Percentiles rank a stretch among this genome's conserved stretches.
Evolutionary conservation across 1,140 invertebrate species (phyloP).

Genomic region (Zaprionus taronus): DNA sequence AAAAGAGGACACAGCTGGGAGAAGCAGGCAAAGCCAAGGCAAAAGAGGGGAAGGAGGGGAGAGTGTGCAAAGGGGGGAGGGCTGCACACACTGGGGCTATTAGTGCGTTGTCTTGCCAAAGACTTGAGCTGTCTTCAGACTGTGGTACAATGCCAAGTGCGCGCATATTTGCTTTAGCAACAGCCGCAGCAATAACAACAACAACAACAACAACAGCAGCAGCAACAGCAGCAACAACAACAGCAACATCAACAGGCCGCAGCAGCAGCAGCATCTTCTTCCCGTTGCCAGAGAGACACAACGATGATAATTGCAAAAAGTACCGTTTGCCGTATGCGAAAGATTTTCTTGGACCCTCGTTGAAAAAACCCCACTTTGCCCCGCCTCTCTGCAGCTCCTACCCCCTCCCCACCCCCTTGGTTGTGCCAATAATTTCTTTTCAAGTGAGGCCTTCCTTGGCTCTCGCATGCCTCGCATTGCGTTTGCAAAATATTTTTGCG

Average conservation of each 20-base stretch:
- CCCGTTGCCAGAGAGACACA: constrained; percentile 59
- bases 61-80: neutral
- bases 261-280: constrained; percentile 31
- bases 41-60: neutral
- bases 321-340: constrained; percentile 78
- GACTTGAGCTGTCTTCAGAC: constrained; percentile 34
- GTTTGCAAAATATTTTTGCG: constrained; percentile 80
- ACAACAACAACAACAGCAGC: constrained; percentile 13
- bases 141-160: constrained; percentile 75
- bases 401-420: neutral
- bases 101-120: constrained; percentile 76
- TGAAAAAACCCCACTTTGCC: neutral
- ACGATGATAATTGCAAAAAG: constrained; percentile 80
- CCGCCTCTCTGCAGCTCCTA: neutral
- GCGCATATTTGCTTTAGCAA: constrained; percentile 74
- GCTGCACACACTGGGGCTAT: constrained; percentile 55
- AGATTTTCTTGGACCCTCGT: constrained; percentile 54
- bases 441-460: constrained; percentile 20
- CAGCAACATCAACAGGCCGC: constrained; percentile 25
- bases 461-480: constrained; percentile 61
- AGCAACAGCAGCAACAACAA: constrained; percentile 13
- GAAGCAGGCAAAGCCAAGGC: neutral
- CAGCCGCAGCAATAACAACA: constrained; percentile 32
- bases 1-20: constrained; percentile 47
- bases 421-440: constrained; percentile 49